Evolutionary conservation across 92 coral and sea anemone genomes (phyloP).

Genomic region (Heliopora coerulea): DNA sequence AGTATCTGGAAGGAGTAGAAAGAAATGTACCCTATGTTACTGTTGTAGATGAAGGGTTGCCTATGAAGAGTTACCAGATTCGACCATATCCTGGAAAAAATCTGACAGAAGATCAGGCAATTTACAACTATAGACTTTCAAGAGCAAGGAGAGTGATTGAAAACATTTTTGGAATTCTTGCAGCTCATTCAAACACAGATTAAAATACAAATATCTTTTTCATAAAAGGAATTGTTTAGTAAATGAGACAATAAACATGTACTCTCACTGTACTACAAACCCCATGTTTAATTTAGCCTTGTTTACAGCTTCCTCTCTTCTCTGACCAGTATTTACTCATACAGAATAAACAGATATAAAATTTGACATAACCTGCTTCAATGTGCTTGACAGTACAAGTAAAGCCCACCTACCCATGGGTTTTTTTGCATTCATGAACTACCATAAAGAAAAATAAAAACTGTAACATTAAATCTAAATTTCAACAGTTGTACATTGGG

Average conservation of each 20-base stretch:
- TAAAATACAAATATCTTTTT: slow-evolving; percentile 64
- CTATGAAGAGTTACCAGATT: slow-evolving; percentile 53
- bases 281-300: slow-evolving; percentile 56
- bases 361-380: too few relatives aligned
- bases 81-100: slow-evolving; percentile 62
- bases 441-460: too few relatives aligned
- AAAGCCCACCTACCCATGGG: too few relatives aligned
- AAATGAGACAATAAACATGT: too few relatives aligned
- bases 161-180: slow-evolving; percentile 62
- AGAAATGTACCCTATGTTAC: slow-evolving; percentile 43
- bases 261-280: slow-evolving; percentile 64
- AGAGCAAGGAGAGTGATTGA: slow-evolving; percentile 64
- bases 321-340: too few relatives aligned
- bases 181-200: slow-evolving; percentile 66
- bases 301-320: too few relatives aligned
- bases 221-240: slow-evolving; percentile 61
- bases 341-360: too few relatives aligned
- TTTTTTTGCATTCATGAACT: too few relatives aligned
- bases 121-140: slow-evolving; percentile 65
- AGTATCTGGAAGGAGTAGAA: slow-evolving; percentile 37
- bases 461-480: too few relatives aligned
- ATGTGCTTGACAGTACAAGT: too few relatives aligned
- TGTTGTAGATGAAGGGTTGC: slow-evolving; percentile 60
- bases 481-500: too few relatives aligned
- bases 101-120: slow-evolving; percentile 52